Conservation (phyloP, 2,797 vertebrate species). For the Gobionotothen gibberifrons region DNA sequence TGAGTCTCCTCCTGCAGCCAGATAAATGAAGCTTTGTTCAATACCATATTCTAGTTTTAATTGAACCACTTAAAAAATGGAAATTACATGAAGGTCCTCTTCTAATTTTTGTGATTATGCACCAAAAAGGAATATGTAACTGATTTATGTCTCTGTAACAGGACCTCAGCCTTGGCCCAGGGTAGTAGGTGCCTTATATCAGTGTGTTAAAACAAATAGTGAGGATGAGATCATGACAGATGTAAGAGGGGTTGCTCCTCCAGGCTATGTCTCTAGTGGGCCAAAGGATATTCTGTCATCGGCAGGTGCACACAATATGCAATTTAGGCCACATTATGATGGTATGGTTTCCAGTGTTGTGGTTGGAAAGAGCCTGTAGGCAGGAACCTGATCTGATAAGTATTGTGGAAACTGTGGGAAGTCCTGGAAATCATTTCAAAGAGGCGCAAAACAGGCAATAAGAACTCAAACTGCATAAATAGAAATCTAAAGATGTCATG, state of each 20-base stretch:
- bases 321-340: slow-evolving; percentile 55
- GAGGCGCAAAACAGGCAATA: slow-evolving; percentile 21
- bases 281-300: slow-evolving; percentile 70
- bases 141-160: slow-evolving; percentile 28
- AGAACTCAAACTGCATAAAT: slow-evolving; percentile 14
- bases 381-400: slow-evolving; percentile 68
- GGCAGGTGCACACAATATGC: slow-evolving; percentile 70
- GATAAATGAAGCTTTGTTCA: slow-evolving; percentile 48
- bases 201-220: slow-evolving; percentile 23
- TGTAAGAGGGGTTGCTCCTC: slow-evolving; percentile 61
- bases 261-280: slow-evolving; percentile 60
- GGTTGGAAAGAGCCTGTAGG: slow-evolving; percentile 69
- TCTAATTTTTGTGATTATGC: slow-evolving; percentile 13
- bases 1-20: slow-evolving; percentile 35
- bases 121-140: not conserved
- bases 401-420: slow-evolving; percentile 48
- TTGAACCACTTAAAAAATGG: slow-evolving; percentile 25
- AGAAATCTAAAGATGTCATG: not conserved
- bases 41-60: slow-evolving; percentile 34
- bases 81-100: slow-evolving; percentile 17
- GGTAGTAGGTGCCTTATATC: slow-evolving; percentile 25
- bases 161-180: slow-evolving; percentile 8
- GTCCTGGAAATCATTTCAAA: slow-evolving; percentile 52
- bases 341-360: slow-evolving; percentile 54
- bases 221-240: slow-evolving; percentile 76